Evolutionary conservation across 2,113 vertebrate genomes (phyloP).

Genomic region (Oreotrochilus melanogaster): DNA sequence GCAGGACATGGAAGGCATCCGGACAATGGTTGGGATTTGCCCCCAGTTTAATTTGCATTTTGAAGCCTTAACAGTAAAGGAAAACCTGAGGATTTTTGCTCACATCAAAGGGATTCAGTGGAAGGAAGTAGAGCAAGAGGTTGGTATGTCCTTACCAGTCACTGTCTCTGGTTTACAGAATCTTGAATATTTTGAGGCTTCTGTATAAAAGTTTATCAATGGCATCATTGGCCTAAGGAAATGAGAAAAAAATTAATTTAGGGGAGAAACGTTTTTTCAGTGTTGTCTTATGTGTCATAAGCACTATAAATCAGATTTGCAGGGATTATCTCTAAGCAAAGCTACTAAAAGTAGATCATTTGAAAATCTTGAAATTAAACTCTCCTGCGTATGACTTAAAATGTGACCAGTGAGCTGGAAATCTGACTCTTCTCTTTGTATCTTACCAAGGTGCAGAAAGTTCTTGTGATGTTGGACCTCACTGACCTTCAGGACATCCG

Average conservation of each 20-base stretch:
- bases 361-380: background rate
- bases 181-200: background rate
- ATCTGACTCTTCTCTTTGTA: background rate
- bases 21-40: conserved; percentile 86
- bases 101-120: conserved; percentile 88
- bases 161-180: background rate
- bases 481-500: conserved; percentile 77
- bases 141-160: conserved; percentile 3
- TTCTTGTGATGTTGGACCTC: conserved; percentile 83
- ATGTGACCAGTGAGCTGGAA: background rate
- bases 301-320: background rate
- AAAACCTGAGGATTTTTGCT: conserved; percentile 90
- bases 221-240: background rate
- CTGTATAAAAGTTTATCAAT: background rate
- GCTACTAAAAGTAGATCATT: background rate
- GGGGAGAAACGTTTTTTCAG: background rate
- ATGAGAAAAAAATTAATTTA: background rate
- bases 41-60: conserved; percentile 93
- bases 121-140: conserved; percentile 76
- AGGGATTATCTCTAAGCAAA: background rate
- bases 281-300: background rate
- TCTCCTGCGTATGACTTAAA: background rate
- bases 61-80: conserved; percentile 89
- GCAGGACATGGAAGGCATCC: conserved; percentile 77
- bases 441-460: conserved; percentile 80